A percentile compares a stretch with the other conserved stretches of the same genome.
These are phyloP conservation scores for Thymelicus acteon DNA, from an alignment of 2,888 invertebrate species.

Conservation along the genomic window DNA sequence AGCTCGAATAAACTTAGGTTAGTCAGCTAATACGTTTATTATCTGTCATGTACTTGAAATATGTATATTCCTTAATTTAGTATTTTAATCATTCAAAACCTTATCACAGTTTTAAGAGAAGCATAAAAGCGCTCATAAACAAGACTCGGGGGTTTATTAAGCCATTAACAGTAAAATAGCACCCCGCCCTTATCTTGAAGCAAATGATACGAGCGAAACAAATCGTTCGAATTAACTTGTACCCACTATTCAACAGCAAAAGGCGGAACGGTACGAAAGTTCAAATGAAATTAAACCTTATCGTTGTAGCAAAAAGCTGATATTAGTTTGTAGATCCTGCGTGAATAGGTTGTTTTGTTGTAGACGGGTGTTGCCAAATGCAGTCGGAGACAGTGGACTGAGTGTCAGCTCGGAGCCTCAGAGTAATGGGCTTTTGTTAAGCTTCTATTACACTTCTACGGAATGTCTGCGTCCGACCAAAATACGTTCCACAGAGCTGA, in stretches of 20 bases:
- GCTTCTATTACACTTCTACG: conserved; percentile 33
- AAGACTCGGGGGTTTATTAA: conserved; percentile 63
- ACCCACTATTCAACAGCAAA: conserved; percentile 36
- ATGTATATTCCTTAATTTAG: not conserved
- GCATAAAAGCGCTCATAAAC: conserved; percentile 33
- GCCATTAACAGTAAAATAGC: conserved; percentile 75
- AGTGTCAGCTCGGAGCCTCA: conserved; percentile 19
- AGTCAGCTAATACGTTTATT: no score
- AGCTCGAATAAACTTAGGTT: no score
- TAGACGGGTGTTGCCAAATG: conserved; percentile 15
- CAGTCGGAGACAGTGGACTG: conserved; percentile 31
- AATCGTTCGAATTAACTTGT: conserved; percentile 55
- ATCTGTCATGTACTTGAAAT: no score
- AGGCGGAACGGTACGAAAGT: conserved; percentile 6
- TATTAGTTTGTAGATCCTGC: not conserved
- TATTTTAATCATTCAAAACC: conserved; percentile 10
- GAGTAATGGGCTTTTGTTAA: conserved; percentile 32
- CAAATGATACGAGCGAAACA: conserved; percentile 67
- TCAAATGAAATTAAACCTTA: conserved; percentile 30
- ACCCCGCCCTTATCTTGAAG: conserved; percentile 63
- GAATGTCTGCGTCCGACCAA: conserved; percentile 15
- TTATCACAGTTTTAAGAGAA: conserved; percentile 28
- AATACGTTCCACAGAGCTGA: conserved; percentile 8
- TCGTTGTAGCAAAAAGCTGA: not conserved
- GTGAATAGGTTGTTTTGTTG: conserved; percentile 21